These are phyloP conservation scores for Tipula confusa DNA, from an alignment of 2,888 invertebrate genomes.

Conservation along the genomic window DNA sequence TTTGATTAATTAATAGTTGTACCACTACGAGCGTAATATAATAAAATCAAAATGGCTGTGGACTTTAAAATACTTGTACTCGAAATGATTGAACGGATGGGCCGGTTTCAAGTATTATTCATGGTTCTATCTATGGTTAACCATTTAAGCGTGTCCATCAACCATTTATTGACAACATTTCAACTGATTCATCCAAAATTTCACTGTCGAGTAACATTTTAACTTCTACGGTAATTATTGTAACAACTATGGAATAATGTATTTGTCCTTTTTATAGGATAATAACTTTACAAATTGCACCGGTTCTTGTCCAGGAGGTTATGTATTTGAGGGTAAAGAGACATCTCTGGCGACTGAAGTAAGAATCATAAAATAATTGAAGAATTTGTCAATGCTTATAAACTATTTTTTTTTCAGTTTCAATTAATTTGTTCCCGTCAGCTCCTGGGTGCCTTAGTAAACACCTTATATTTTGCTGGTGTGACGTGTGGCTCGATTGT, in stretches of 20 bases:
- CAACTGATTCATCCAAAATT: conserved; percentile 47
- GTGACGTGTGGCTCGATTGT: conserved; percentile 48
- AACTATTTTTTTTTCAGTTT: not conserved
- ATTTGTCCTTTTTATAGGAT: not conserved
- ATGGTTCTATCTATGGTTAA: conserved; percentile 45
- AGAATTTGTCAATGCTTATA: not conserved
- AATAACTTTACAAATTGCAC: not conserved
- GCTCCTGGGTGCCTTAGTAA: conserved; percentile 43
- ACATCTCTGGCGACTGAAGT: not conserved
- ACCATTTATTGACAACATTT: conserved; percentile 47
- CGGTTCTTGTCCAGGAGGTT: not conserved
- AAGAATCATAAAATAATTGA: not conserved
- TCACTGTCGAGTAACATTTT: conserved; percentile 44
- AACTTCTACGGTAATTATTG: no score
- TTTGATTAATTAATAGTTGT: no score
- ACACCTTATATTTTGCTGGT: conserved; percentile 47
- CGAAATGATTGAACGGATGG: conserved; percentile 30
- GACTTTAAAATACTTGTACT: not conserved
- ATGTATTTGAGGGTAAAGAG: not conserved
- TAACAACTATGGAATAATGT: not conserved
- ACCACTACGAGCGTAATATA: no score
- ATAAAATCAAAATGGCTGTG: no score
- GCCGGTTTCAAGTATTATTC: conserved; percentile 42
- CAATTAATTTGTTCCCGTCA: conserved; percentile 46
- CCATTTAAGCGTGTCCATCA: conserved; percentile 48